Percentiles rank a stretch among this genome's conserved stretches.
Evolutionary conservation across 2,113 vertebrate genomes (phyloP).

Genomic region (Brienomyrus brachyistius): DNA sequence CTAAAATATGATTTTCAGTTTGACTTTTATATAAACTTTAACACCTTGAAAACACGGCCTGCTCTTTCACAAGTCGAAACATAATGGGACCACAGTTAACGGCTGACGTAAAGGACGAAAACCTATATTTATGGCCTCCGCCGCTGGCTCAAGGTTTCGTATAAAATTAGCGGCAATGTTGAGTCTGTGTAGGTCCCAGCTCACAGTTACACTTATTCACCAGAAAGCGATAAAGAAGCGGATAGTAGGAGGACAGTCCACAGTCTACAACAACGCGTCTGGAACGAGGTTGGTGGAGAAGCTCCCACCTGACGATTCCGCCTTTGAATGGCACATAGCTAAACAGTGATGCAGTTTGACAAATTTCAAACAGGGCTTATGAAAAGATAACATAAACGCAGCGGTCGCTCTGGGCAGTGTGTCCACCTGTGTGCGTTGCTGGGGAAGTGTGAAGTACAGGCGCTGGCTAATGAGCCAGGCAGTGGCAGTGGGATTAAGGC

Average conservation of each 20-base stretch:
- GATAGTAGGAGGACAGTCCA: slow-evolving; percentile 24
- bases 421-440: slow-evolving; percentile 79
- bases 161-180: slow-evolving; percentile 56
- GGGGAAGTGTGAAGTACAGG: slow-evolving; percentile 76
- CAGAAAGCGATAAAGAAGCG: slow-evolving; percentile 14
- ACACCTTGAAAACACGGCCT: slow-evolving; percentile 68
- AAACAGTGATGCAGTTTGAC: slow-evolving; percentile 94
- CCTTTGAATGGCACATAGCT: slow-evolving; percentile 75
- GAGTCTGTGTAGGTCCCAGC: slow-evolving; percentile 30
- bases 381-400: slow-evolving; percentile 87
- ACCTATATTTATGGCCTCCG: slow-evolving; percentile 55
- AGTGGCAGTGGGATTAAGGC: slow-evolving; percentile 66
- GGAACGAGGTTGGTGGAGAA: slow-evolving; percentile 56
- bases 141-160: slow-evolving; percentile 62
- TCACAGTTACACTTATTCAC: slow-evolving; percentile 63
- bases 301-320: slow-evolving; percentile 74
- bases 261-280: slow-evolving; percentile 57
- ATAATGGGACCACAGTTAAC: slow-evolving; percentile 68
- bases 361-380: slow-evolving; percentile 85
- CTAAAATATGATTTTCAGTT: slow-evolving; percentile 59
- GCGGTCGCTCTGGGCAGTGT: slow-evolving; percentile 63
- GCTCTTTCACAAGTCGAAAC: slow-evolving; percentile 62
- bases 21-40: slow-evolving; percentile 74
- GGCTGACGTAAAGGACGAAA: slow-evolving; percentile 59
- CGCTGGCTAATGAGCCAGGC: slow-evolving; percentile 71